Conservation (phyloP, 2,113 vertebrate species). For the Alethe diademata region DNA sequence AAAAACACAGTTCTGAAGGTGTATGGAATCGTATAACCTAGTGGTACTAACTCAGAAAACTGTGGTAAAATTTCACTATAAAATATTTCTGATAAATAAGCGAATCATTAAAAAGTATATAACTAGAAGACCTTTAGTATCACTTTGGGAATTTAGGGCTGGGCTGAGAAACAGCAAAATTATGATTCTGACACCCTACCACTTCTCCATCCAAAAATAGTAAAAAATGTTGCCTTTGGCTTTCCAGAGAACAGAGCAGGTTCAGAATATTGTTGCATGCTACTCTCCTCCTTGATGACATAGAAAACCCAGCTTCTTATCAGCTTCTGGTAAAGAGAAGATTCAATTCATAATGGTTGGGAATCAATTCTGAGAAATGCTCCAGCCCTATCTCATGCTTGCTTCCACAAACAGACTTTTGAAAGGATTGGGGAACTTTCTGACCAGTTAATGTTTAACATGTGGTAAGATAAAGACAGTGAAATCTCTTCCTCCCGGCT, state of each 20-base stretch:
- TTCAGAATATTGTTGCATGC: not conserved
- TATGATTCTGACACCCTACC: not conserved
- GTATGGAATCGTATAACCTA: not conserved
- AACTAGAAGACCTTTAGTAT: not conserved
- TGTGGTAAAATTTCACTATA: not conserved
- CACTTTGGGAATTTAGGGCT: not conserved
- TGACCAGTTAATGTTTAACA: not conserved
- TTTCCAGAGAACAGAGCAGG: not conserved
- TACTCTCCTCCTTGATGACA: not conserved
- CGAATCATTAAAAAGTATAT: not conserved
- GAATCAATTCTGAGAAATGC: not conserved
- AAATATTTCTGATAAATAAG: not conserved
- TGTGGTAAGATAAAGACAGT: not conserved
- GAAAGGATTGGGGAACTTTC: not conserved
- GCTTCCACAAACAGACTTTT: not conserved
- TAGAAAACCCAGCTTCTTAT: not conserved
- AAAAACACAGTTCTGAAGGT: not conserved
- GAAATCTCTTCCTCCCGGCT: not conserved
- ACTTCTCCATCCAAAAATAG: not conserved
- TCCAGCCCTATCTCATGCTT: not conserved
- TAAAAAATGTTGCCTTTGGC: not conserved
- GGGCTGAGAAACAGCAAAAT: not conserved
- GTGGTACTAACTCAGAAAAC: not conserved
- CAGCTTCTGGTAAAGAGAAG: not conserved
- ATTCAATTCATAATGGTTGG: not conserved